Evolutionary conservation across 1,140 invertebrate species (phyloP).

Genomic region (Mizuhopecten yessoensis): DNA sequence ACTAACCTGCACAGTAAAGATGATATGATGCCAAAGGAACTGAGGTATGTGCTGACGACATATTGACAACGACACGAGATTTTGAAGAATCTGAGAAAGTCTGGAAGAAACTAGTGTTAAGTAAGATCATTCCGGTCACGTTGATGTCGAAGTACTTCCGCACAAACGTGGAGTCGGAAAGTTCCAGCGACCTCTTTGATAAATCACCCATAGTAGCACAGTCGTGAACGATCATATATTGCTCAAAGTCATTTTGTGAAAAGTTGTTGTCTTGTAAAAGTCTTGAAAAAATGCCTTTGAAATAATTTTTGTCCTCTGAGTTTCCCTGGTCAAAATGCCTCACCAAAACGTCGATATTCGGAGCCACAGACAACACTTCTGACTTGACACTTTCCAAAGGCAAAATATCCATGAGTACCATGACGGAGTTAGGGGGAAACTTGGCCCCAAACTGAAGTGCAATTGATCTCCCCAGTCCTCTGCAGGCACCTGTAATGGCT

Average conservation of each 20-base stretch:
- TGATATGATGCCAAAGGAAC: slow-evolving; percentile 90
- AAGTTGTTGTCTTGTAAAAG: slow-evolving; percentile 73
- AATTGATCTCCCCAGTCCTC: too few species aligned
- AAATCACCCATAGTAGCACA: slow-evolving; percentile 71
- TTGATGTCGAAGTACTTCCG: slow-evolving; percentile 90
- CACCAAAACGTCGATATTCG: too few species aligned
- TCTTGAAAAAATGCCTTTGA: slow-evolving; percentile 80
- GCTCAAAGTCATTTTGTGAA: slow-evolving; percentile 84
- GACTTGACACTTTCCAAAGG: too few species aligned
- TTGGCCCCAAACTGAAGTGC: too few species aligned
- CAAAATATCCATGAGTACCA: too few species aligned
- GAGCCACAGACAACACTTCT: too few species aligned
- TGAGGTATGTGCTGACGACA: slow-evolving; percentile 92
- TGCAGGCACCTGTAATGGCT: too few species aligned
- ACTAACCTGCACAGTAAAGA: slow-evolving; percentile 92
- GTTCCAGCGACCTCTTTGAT: slow-evolving; percentile 85
- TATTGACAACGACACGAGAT: slow-evolving; percentile 90
- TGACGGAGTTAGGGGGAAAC: too few species aligned
- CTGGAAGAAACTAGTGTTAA: slow-evolving; percentile 91
- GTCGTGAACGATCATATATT: too few species aligned
- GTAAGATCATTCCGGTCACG: slow-evolving; percentile 89
- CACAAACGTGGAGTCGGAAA: slow-evolving; percentile 83
- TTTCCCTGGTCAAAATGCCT: slow-evolving; percentile 80
- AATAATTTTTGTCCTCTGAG: slow-evolving; percentile 74
- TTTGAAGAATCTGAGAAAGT: slow-evolving; percentile 83